Conservation (phyloP, 2,113 vertebrate species). For the Proteles cristata region DNA sequence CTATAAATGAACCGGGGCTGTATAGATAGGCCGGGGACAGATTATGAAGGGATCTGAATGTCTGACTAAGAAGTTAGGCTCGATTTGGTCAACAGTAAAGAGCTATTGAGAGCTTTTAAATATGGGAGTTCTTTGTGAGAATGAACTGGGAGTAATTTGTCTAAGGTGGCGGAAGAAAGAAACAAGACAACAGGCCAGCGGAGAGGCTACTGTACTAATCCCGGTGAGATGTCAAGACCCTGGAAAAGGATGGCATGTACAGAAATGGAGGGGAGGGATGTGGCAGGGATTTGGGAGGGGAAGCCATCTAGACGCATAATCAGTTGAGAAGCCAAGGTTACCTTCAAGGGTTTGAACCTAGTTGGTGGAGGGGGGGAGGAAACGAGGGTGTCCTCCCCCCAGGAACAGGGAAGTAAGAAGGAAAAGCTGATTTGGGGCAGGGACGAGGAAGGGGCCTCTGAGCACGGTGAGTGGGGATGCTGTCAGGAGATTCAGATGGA, state of each 20-base stretch:
- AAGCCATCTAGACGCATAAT: background rate
- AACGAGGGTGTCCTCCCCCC: background rate
- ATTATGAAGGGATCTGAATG: background rate
- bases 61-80: background rate
- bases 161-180: background rate
- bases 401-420: background rate
- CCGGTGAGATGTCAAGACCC: background rate
- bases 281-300: background rate
- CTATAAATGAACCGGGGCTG: background rate
- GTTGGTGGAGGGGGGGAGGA: background rate
- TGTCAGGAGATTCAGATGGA: background rate
- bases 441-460: background rate
- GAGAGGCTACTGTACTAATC: background rate
- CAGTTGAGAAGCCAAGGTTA: background rate
- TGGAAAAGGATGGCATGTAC: background rate
- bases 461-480: background rate
- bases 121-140: background rate
- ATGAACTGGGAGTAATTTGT: background rate
- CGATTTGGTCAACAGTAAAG: background rate
- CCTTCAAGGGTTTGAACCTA: background rate
- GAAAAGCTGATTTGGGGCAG: background rate
- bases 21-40: background rate
- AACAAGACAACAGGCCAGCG: background rate
- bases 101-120: background rate
- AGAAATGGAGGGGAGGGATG: background rate